These are phyloP conservation scores for Liasis olivaceus DNA, from an alignment of 2,797 vertebrate species.

Conservation along the genomic window DNA sequence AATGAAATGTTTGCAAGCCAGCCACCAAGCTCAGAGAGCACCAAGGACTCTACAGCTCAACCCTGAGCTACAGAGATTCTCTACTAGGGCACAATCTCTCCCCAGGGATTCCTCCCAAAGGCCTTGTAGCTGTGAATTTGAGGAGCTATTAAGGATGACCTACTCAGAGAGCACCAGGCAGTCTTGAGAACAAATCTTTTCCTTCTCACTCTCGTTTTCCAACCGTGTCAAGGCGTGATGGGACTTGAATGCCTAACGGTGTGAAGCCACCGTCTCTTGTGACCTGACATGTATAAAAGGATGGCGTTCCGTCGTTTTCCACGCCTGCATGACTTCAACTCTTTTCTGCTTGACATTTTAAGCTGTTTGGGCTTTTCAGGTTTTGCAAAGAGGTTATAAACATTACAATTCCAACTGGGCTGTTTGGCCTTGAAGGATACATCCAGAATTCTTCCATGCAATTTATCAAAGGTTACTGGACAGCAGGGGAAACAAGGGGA, in stretches of 20 bases:
- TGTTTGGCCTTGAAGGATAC: neutral
- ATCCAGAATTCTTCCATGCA: neutral
- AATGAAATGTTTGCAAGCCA: no score
- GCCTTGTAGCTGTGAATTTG: neutral
- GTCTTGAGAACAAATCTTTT: neutral
- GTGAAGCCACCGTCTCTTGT: neutral
- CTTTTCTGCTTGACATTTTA: neutral
- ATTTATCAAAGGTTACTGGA: neutral
- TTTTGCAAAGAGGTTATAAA: neutral
- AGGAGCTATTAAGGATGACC: neutral
- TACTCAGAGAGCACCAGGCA: neutral
- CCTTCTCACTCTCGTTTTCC: neutral
- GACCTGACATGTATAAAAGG: neutral
- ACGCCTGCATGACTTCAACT: rapidly evolving
- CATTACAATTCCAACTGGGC: neutral
- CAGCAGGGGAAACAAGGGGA: neutral
- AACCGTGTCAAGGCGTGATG: neutral
- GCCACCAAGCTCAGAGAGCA: neutral
- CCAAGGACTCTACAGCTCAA: neutral
- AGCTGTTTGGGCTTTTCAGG: neutral
- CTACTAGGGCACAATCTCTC: neutral
- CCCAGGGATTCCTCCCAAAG: neutral
- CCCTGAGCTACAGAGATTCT: neutral
- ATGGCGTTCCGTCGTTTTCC: neutral
- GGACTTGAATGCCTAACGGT: no score